A percentile compares a stretch with the other conserved stretches of the same genome.
These are phyloP conservation scores for Drosophila pandora DNA, from an alignment of 1,140 invertebrate genomes.

Conservation along the genomic window DNA sequence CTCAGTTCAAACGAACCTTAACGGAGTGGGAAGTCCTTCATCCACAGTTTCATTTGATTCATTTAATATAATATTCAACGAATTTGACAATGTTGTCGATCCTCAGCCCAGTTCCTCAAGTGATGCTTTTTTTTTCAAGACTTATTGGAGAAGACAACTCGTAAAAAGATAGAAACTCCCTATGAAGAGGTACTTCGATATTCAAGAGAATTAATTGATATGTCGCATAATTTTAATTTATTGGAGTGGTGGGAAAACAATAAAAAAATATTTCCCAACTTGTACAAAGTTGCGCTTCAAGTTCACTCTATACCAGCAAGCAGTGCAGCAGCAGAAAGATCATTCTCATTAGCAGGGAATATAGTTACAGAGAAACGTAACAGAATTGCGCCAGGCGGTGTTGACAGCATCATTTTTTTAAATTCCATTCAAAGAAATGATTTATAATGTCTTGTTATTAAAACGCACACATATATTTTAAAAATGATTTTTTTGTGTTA, in stretches of 20 bases:
- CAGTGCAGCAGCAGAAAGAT: conserved; percentile 20
- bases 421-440: background rate
- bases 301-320: conserved; percentile 37
- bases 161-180: conserved; percentile 8
- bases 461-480: too few relatives aligned
- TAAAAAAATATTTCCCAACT: conserved; percentile 18
- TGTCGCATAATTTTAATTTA: conserved; percentile 23
- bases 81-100: too few relatives aligned
- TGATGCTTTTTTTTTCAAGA: conserved; percentile 22
- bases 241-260: conserved; percentile 38
- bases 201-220: conserved; percentile 23
- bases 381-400: background rate
- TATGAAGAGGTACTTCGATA: conserved; percentile 24
- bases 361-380: conserved; percentile 30
- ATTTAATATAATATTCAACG: too few relatives aligned
- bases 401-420: background rate
- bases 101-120: too few relatives aligned
- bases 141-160: conserved; percentile 8
- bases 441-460: background rate
- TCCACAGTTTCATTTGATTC: too few relatives aligned
- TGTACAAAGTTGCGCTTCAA: conserved; percentile 23
- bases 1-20: too few relatives aligned
- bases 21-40: too few relatives aligned
- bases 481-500: too few relatives aligned
- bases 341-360: conserved; percentile 34